Percentiles rank a stretch among this genome's conserved stretches.
These are phyloP conservation scores for Falco biarmicus DNA, from an alignment of 2,797 vertebrate species.

Conservation along the genomic window DNA sequence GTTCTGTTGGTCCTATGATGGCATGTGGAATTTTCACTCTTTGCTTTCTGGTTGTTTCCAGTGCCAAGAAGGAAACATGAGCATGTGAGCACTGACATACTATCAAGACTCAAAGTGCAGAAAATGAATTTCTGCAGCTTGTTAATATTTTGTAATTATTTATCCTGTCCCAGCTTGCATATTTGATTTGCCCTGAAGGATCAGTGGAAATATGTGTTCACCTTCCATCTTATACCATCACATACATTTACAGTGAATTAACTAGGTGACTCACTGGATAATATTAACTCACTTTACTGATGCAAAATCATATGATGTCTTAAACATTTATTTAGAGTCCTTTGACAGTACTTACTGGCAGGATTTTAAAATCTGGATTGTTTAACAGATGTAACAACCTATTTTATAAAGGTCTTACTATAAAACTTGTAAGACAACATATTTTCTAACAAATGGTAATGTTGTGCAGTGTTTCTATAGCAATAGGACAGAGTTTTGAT, in stretches of 20 bases:
- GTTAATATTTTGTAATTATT: slow-evolving; percentile 11
- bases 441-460: background rate
- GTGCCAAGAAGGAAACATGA: background rate
- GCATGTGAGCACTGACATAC: background rate
- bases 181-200: slow-evolving; percentile 46
- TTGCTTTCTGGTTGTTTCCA: background rate
- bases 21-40: background rate
- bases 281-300: slow-evolving; percentile 39
- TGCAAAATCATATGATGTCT: slow-evolving; percentile 33
- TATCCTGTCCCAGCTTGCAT: background rate
- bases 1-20: background rate
- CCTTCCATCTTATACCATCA: background rate
- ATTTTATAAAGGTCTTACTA: background rate
- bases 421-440: background rate
- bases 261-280: slow-evolving; percentile 25
- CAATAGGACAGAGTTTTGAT: background rate
- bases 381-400: slow-evolving; percentile 9
- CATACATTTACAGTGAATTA: background rate
- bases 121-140: slow-evolving; percentile 20
- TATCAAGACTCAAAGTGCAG: background rate
- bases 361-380: background rate
- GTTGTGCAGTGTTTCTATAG: background rate
- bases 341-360: background rate
- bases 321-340: background rate
- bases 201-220: slow-evolving; percentile 16